A percentile compares a stretch with the other conserved stretches of the same genome.
These are phyloP conservation scores for Anoplius nigerrimus DNA, from an alignment of 2,888 invertebrate genomes.

Conservation along the genomic window DNA sequence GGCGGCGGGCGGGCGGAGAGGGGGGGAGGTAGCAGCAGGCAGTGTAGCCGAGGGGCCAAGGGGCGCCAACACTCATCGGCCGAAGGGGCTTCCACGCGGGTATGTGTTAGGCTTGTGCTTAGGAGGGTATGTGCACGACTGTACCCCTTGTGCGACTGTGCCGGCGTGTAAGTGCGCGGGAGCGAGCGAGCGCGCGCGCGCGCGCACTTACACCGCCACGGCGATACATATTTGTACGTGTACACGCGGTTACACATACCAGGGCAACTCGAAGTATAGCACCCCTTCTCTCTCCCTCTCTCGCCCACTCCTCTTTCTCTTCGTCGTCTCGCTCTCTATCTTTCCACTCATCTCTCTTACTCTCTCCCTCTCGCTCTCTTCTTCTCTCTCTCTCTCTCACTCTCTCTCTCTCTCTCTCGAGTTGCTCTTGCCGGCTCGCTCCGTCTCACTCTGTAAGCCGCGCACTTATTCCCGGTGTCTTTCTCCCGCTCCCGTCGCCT, in stretches of 20 bases:
- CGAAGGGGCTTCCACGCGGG: conserved; percentile 66
- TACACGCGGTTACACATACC: not conserved
- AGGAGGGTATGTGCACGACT: conserved; percentile 53
- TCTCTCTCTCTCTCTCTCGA: conserved; percentile 31
- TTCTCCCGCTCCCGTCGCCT: conserved; percentile 34
- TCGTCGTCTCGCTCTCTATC: conserved; percentile 13
- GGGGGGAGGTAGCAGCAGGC: conserved; percentile 67
- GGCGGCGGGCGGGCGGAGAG: conserved; percentile 20
- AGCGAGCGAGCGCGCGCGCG: not conserved
- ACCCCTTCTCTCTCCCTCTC: conserved; percentile 19
- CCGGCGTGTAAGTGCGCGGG: not conserved
- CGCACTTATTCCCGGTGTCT: conserved; percentile 17
- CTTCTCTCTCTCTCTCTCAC: conserved; percentile 40
- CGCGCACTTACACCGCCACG: not conserved
- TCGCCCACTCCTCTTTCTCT: conserved; percentile 17
- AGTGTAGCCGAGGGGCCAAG: conserved; percentile 59
- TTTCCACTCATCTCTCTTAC: conserved; percentile 30
- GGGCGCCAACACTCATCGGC: conserved; percentile 65
- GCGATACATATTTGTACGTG: conserved; percentile 1
- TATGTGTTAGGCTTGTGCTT: conserved; percentile 61
- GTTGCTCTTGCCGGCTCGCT: conserved; percentile 10
- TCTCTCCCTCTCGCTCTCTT: conserved; percentile 33
- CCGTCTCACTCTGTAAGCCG: conserved; percentile 14
- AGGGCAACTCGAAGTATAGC: conserved; percentile 14
- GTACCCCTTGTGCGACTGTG: no score